Conservation (phyloP, 2,888 invertebrate genomes). For the Psylliodes chrysocephalus region DNA sequence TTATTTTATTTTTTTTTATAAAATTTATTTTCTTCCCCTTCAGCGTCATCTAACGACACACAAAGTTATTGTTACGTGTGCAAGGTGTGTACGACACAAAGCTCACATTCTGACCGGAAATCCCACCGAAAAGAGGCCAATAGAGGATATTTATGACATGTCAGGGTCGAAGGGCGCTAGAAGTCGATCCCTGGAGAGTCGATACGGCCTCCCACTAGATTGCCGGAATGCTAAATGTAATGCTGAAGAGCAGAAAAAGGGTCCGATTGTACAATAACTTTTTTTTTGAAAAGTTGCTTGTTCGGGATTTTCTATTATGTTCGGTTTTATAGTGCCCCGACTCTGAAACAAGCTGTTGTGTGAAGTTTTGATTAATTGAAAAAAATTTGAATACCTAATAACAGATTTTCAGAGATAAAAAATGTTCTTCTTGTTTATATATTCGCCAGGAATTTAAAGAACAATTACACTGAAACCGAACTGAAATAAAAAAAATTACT, state of each 20-base stretch:
- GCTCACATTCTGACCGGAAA: conserved; percentile 25
- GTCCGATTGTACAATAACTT: conserved; percentile 23
- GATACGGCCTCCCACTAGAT: conserved; percentile 29
- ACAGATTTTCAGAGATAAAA: too few species aligned
- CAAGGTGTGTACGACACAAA: background rate
- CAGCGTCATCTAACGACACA: background rate
- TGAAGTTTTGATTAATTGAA: conserved; percentile 1
- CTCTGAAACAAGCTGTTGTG: conserved; percentile 2
- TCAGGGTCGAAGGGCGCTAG: conserved; percentile 8
- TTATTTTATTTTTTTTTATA: too few species aligned
- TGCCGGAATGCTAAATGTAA: conserved; percentile 27
- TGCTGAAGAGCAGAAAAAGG: conserved; percentile 30
- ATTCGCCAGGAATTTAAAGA: too few species aligned
- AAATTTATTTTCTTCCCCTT: too few species aligned
- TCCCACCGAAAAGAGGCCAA: conserved; percentile 23
- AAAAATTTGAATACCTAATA: conserved; percentile 2
- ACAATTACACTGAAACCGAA: too few species aligned
- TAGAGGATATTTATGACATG: conserved; percentile 21
- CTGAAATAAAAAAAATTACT: too few species aligned
- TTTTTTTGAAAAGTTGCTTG: conserved; percentile 13
- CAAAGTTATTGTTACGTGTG: conserved; percentile 4
- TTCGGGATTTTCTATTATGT: conserved; percentile 20
- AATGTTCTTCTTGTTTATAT: too few species aligned
- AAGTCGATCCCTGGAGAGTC: conserved; percentile 26
- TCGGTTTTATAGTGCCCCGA: background rate